Base-by-base conservation (phyloP, 2,113 vertebrate genomes). In the Phylloscopus whistleri region DNA sequence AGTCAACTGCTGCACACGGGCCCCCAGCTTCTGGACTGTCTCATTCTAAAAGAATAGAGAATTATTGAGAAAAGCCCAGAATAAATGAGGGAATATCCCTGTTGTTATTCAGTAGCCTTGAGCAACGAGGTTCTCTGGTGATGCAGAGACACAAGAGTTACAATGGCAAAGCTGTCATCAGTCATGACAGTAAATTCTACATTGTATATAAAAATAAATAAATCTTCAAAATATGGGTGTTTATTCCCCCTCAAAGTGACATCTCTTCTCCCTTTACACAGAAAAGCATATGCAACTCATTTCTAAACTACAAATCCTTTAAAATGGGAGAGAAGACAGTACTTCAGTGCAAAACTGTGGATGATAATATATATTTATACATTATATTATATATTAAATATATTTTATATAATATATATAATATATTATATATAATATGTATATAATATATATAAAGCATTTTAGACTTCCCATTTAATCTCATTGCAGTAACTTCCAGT, bases 1-100 rank as follows among this genome's bases (percentile, higher is more conserved):
- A 1, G 98, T 99, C 95, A 99, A 97, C 95, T 99, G 99, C 93
- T 99, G 98, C 78, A 99, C 98, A 58, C 98, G 98, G n/a, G 95
- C 95, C 97, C 99, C 98, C 96, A 99, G 97, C 64, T 99, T 98
- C 80, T 95, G 98, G 70, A 98, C 92, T 3, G 93, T 98, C 94
- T 98, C 97, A n/a, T 98, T 98, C 99, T 99, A 63, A 59, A 97
- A 96, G 41, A 68, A 94, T 3, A 97, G 35, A 67, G 39, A 26
- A 69, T 90, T 31, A 44, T 41, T 89, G 78, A 91, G 87, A 96
- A 91, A 92, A 80, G 73, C 90, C 60, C 89, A 86, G 59, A 87
- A 77, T 51, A 76, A 93, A 35, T 67, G 46, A 68, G 43, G 48
- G 46, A 77, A 83, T 14, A n/a, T 7, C 41, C 82, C 53, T 52